Base-by-base conservation (phyloP, 2,113 vertebrate species). In the Falcunculus frontatus region DNA sequence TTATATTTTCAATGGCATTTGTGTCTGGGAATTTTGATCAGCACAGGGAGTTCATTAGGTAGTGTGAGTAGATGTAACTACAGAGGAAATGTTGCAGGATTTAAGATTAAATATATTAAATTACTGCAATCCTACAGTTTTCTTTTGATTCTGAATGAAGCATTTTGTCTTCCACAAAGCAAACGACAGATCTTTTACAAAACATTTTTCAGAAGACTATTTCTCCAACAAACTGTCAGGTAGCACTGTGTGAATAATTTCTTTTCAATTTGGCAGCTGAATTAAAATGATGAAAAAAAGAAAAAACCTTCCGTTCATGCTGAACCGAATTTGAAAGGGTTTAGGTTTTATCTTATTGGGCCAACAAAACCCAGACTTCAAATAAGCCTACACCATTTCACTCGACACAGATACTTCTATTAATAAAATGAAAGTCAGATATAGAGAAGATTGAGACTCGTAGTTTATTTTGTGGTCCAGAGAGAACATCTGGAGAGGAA, bases 151-250 rank as follows among this genome's bases (percentile, higher is more conserved):
- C 74, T 79, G 49, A 84, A 76, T 42, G 13, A 89, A 89, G 41
- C 21, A 41, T 83, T 94, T 75, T 64, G 22, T 84, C 87, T 91
- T 91, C 39, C 67, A 91, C 3, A 72, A 37, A 68, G 42, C 44
- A 95, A 89, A 44, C 50, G 69, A 92, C 27, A 60, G 32, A 72
- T 44, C 76, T 91, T 70, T 89, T 46, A 53, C 25, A 84, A 82
- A 87, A 76, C 68, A 68, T 76, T 96, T 95, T 87, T 94, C 74
- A 82, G 68, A 59, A 81, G 17, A 59, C 37, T 85, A 17, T 94
- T 94, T 91, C 65, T 89, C 75, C 37, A 89, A 67, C 52, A 90
- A 87, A 49, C 80, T 91, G 69, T 49, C 91, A 96, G 62, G 49
- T 77, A 78, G 37, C 32, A 64, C 67, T 32, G 4, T 17, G 29